Base-by-base conservation (phyloP, 2,888 invertebrate species). In the Cheilosia scutellata region DNA sequence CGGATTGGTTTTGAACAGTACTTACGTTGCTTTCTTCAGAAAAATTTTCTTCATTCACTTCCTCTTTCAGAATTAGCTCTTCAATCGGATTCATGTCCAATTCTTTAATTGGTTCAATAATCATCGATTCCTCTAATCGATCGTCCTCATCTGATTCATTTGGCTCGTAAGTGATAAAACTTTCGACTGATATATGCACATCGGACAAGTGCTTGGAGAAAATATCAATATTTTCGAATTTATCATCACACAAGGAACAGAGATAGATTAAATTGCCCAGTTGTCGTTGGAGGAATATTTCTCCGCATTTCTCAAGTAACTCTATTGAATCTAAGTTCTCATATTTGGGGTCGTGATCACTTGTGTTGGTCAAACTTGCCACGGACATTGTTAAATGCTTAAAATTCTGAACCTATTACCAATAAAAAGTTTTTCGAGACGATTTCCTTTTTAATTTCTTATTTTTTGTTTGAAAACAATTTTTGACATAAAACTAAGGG, bases 221-320 rank as follows among this genome's bases (percentile, higher is more conserved):
- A 1, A 33, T 5, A 5, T 57, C 76, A 33, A 79, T 20, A 4
- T 58, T 71, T 16, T 49, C 29, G 25, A 87, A 87, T 72, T 62
- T 66, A 4, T 82, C 72, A 6, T 77, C 71, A 20, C 88, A 88
- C 7, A 87, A 16, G 0, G 53, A 51, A 20, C 88, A 88, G 2
- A 70, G 44, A 37, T 82, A 87, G 37, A 84, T 68, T 31, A 88
- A 49, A 25, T 58, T 68, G 7, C 82, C 83, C 31, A 66, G 57
- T 5, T 77, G 80, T 13, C 71, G 65, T 4, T 84, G 75, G 3
- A 88, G 53, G 7, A 88, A 87, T 4, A 88, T 75, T 70, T 88
- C 87, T 7, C 88, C 88, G 25, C 87, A 87, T 65, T 88, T 88
- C 27, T 78, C 71, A 0, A 87, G 29, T 5, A 65, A 16, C 27